These are phyloP conservation scores for Pheosia tremula DNA, from an alignment of 2,888 invertebrate species.

Conservation along the genomic window DNA sequence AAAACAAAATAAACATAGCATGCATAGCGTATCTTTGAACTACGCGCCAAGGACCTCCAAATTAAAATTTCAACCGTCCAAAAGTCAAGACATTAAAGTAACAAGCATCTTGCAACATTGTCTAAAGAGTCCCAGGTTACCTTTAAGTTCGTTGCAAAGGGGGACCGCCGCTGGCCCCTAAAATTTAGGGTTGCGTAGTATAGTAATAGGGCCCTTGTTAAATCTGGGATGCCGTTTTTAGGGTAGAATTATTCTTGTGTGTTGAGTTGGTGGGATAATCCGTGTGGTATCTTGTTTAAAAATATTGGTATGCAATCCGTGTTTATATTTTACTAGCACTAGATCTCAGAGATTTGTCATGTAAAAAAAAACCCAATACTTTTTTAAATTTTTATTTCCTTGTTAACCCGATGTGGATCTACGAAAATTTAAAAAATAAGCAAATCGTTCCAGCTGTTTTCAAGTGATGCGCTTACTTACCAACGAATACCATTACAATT, in stretches of 20 bases:
- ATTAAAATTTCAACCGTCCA: background rate
- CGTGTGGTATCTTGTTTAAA: background rate
- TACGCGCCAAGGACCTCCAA: background rate
- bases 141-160: background rate
- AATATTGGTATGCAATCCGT: background rate
- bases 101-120: background rate
- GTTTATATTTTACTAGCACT: background rate
- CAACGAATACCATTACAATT: no score
- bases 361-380: no score
- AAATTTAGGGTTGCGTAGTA: slow-evolving; percentile 5
- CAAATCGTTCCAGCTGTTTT: no score
- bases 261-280: background rate
- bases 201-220: slow-evolving; percentile 24
- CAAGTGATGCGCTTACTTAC: no score
- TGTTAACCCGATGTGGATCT: no score
- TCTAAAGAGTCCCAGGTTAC: slow-evolving; percentile 1
- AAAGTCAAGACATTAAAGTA: background rate
- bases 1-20: no score
- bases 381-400: no score
- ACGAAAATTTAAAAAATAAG: no score
- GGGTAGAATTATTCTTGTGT: background rate
- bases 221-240: slow-evolving; percentile 23
- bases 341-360: no score
- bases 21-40: no score
- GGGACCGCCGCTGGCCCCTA: background rate